Conservation (phyloP, 2,797 vertebrate genomes). For the Ataeniobius toweri region DNA sequence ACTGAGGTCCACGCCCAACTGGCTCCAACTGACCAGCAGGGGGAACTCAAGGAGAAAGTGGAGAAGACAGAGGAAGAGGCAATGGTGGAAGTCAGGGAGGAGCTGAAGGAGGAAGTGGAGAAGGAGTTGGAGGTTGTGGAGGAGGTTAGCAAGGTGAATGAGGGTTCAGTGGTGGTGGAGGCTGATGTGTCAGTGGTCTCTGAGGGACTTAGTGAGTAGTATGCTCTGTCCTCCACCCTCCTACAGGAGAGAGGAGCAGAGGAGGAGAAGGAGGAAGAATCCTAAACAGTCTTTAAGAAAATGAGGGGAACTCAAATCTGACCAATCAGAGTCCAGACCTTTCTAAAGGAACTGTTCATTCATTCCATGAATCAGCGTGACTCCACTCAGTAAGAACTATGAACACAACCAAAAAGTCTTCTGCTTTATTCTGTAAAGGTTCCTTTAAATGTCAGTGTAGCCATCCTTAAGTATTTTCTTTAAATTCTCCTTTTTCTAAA, state of each 20-base stretch:
- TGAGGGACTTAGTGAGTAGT: slow-evolving; percentile 58
- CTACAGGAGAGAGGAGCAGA: slow-evolving; percentile 44
- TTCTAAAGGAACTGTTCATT: slow-evolving; percentile 10
- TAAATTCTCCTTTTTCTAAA: not conserved
- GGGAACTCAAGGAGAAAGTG: slow-evolving; percentile 19
- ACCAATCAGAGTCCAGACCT: not conserved
- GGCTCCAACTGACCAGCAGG: slow-evolving; percentile 68
- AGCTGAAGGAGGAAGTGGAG: not conserved
- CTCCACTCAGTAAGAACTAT: not conserved
- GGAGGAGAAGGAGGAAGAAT: slow-evolving; percentile 23
- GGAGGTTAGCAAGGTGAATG: not conserved
- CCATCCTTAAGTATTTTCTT: too few relatives aligned
- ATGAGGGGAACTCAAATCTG: not conserved
- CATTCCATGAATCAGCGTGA: not conserved
- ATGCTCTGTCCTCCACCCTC: slow-evolving; percentile 66
- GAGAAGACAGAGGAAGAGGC: not conserved
- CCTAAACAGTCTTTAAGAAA: slow-evolving; percentile 9
- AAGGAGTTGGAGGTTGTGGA: not conserved
- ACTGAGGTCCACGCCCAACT: slow-evolving; percentile 78
- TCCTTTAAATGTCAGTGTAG: not conserved
- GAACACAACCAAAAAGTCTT: not conserved
- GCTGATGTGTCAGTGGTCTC: slow-evolving; percentile 33
- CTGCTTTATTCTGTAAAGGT: not conserved
- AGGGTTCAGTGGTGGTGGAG: slow-evolving; percentile 28
- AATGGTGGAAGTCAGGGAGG: not conserved